A percentile compares a stretch with the other conserved stretches of the same genome.
Evolutionary conservation across 2,888 invertebrate genomes (phyloP).

Genomic region (Meiosimyza platycephala): DNA sequence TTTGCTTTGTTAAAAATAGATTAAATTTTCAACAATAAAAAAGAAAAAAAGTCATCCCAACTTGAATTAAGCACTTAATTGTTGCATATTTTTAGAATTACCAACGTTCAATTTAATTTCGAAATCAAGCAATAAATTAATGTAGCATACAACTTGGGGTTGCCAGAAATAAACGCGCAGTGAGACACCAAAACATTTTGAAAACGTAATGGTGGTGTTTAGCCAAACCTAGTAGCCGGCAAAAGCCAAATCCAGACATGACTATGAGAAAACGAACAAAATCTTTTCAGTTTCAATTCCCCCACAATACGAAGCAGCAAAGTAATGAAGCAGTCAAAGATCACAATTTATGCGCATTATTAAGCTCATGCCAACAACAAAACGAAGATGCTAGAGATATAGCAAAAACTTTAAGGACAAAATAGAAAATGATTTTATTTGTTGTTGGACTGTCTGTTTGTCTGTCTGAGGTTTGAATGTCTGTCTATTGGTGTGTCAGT

Average conservation of each 20-base stretch:
- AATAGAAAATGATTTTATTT: constrained; percentile 20
- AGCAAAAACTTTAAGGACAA: constrained; percentile 13
- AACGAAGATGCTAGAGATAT: no score
- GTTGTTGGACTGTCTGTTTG: no score
- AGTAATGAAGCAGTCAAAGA: constrained; percentile 4
- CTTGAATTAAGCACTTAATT: constrained; percentile 17
- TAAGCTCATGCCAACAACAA: constrained; percentile 15
- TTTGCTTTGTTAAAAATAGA: no score
- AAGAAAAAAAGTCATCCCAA: background rate
- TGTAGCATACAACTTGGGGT: background rate
- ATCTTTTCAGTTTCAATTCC: no score
- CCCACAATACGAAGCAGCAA: no score
- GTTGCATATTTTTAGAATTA: constrained; percentile 25
- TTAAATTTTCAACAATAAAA: background rate
- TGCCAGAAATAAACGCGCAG: no score
- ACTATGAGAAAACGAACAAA: constrained; percentile 6
- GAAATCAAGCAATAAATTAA: constrained; percentile 16
- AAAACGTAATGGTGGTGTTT: no score
- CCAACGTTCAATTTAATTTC: constrained; percentile 15
- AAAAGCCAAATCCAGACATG: background rate
- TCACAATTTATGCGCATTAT: constrained; percentile 26
- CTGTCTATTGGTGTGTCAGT: background rate
- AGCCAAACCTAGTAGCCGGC: no score
- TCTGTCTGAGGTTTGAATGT: no score
- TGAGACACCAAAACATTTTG: no score